Conservation (phyloP, 2,888 invertebrate genomes). For the Poecilus cupreus region DNA sequence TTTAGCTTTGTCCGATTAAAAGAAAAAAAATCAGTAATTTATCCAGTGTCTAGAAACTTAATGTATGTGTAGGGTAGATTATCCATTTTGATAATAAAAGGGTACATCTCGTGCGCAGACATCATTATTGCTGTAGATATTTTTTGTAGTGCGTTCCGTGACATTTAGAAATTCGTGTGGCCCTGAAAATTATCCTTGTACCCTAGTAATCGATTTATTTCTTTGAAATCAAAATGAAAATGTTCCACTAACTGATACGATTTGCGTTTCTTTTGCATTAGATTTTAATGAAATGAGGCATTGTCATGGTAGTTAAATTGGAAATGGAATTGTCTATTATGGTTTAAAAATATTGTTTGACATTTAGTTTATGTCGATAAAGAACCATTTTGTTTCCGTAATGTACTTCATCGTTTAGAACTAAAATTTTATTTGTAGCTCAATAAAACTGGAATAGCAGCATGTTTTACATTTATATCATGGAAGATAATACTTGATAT, state of each 20-base stretch:
- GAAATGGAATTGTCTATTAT: slow-evolving; percentile 8
- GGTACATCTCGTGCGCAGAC: slow-evolving; percentile 42
- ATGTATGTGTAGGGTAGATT: slow-evolving; percentile 20
- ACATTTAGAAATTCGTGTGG: slow-evolving; percentile 43
- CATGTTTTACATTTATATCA: not conserved
- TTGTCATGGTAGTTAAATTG: not conserved
- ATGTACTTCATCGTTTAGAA: not conserved
- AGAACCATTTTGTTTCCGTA: not conserved
- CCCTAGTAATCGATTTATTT: slow-evolving; percentile 39
- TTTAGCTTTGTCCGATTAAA: not conserved
- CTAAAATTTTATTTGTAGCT: slow-evolving; percentile 2
- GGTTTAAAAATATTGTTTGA: slow-evolving; percentile 11
- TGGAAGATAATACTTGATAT: slow-evolving; percentile 16
- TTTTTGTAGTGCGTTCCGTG: slow-evolving; percentile 46
- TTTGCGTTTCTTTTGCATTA: slow-evolving; percentile 8
- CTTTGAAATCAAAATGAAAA: slow-evolving; percentile 23
- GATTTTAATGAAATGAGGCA: slow-evolving; percentile 13
- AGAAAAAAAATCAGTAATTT: too few species aligned
- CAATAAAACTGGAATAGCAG: slow-evolving; percentile 2
- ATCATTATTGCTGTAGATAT: slow-evolving; percentile 31
- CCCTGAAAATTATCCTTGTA: slow-evolving; percentile 39
- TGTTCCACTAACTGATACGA: not conserved
- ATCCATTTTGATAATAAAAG: slow-evolving; percentile 34
- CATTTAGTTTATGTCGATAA: slow-evolving; percentile 3
- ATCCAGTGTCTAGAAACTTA: not conserved